Evolutionary conservation across 2,797 vertebrate species (phyloP), one percentile per base, ranked within the genome.

Genomic region (Botia kubotai): DNA sequence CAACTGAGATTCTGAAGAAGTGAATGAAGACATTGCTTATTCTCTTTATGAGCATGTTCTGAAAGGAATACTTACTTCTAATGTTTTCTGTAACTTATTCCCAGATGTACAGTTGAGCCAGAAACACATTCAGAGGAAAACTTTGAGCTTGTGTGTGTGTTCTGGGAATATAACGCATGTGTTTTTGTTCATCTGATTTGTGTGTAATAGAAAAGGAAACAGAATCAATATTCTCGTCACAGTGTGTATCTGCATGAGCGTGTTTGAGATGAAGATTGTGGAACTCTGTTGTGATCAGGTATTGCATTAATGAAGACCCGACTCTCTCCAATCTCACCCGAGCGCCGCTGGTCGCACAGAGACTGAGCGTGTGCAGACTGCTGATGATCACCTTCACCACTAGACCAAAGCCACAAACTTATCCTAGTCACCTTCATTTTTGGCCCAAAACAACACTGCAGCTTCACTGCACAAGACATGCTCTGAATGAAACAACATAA

Each of bases 261-360:
- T 50, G 58, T 33, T 52, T 50, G 72, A 63, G 21, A 75, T 3
- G 2, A 6, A 57, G 53, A 19, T 43, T 33, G 33, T 33, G 33
- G 33, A 33, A 33, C 33, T 33, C 33, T 33, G 33, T 5, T 33
- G 33, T 3, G 33, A 26, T 29, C 72, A 62, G 55, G 19, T 29
- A n/a, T 62, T 74, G 10, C 57, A 62, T 62, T 74, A 62, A 62
- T 63, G 72, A 75, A 60, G 43, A 14, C 58, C 58, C 17, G 43
- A 11, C 48, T 46, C 53, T 6, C 17, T 19, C 53, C 17, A 19
- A 10, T 63, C 57, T 33, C 33, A 62, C 39, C 57, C 57, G 26
- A 33, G 33, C 33, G 33, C 33, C 33, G 33, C 33, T 33, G 33
- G 33, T 33, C 33, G 4, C 3, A 19, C 10, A 60, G 36, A 74